Evolutionary conservation across 2,113 vertebrate genomes (phyloP).

Genomic region (Puma concolor): DNA sequence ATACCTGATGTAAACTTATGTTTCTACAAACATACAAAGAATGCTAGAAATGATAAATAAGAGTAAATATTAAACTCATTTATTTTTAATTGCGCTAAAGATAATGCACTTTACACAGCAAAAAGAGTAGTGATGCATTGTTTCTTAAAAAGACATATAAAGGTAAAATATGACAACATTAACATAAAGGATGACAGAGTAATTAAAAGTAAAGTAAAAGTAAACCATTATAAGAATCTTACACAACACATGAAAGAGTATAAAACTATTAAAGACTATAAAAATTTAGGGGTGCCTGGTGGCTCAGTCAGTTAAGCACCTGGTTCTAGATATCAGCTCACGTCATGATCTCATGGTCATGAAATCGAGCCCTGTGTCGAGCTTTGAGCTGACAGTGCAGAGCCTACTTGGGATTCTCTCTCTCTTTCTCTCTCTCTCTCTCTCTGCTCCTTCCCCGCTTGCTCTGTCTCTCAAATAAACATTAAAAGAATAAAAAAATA

Average conservation of each 20-base stretch:
- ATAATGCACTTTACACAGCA: neutral
- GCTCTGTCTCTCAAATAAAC: too few species aligned
- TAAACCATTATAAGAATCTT: neutral
- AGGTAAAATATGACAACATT: neutral
- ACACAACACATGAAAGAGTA: neutral
- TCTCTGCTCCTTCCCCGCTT: too few species aligned
- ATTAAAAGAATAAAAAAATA: too few species aligned
- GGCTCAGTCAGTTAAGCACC: too few species aligned
- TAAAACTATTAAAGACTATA: neutral
- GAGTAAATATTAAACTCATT: neutral
- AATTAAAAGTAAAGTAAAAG: neutral
- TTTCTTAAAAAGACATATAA: neutral
- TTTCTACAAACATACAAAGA: neutral
- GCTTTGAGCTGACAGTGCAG: too few species aligned
- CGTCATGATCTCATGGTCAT: too few species aligned
- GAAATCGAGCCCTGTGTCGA: too few species aligned
- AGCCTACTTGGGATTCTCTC: too few species aligned
- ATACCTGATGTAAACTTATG: neutral
- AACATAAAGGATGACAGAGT: neutral
- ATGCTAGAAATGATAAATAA: neutral
- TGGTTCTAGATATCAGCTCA: too few species aligned
- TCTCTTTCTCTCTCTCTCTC: too few species aligned
- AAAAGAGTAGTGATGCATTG: neutral
- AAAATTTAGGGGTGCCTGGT: neutral
- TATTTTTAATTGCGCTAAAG: neutral